Evolutionary conservation across 1,140 invertebrate genomes (phyloP).

Genomic region (Diachasma alloeum): DNA sequence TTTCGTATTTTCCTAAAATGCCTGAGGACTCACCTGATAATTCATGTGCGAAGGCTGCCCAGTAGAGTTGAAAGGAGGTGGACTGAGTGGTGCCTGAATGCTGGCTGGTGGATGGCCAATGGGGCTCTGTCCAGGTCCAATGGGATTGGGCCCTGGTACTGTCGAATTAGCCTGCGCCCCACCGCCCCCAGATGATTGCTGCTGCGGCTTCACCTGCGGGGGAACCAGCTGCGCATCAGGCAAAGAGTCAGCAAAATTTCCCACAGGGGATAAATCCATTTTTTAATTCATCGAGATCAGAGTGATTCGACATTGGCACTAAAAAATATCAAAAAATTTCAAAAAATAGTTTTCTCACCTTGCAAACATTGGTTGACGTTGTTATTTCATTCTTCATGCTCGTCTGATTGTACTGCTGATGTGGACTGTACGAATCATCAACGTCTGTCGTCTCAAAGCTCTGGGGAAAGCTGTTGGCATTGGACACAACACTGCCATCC

Average conservation of each 20-base stretch:
- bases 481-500: conserved; percentile 63
- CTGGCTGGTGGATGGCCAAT: conserved; percentile 69
- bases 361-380: conserved; percentile 75
- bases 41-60: conserved; percentile 68
- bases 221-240: conserved; percentile 68
- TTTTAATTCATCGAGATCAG: too few relatives aligned
- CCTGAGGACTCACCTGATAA: conserved; percentile 63
- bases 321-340: not conserved
- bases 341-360: conserved; percentile 66
- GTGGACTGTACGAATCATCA: conserved; percentile 65
- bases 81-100: conserved; percentile 62
- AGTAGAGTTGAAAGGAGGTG: conserved; percentile 64
- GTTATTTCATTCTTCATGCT: conserved; percentile 64
- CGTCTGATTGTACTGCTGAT: conserved; percentile 61
- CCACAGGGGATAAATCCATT: conserved; percentile 65
- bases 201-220: conserved; percentile 77
- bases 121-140: conserved; percentile 66
- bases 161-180: conserved; percentile 58
- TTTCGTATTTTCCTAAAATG: not conserved
- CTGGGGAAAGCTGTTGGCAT: conserved; percentile 63
- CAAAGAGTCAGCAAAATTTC: conserved; percentile 65
- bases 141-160: conserved; percentile 61
- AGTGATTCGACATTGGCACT: conserved; percentile 22
- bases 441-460: conserved; percentile 66
- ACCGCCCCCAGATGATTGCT: conserved; percentile 68